Percentiles rank a stretch among this genome's conserved stretches.
Conservation (phyloP, 2,888 invertebrate species). For the Drosophila pseudotalamancana region DNA sequence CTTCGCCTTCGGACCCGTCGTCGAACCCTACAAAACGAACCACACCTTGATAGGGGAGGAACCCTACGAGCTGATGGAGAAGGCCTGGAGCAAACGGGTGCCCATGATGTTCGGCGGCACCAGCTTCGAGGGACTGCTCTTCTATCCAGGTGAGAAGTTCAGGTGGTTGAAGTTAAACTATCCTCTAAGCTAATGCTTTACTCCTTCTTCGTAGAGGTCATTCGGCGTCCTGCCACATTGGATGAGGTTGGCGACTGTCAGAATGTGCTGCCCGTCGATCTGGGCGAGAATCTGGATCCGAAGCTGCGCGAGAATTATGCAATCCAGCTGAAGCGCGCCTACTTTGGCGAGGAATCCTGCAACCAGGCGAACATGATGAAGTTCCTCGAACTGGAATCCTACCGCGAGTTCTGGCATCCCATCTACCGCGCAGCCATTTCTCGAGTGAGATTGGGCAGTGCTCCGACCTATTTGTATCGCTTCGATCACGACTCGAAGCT, state of each 20-base stretch:
- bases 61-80: constrained; percentile 69
- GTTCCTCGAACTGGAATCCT: constrained; percentile 79
- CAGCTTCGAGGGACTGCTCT: constrained; percentile 82
- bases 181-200: not conserved
- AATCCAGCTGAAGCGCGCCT: constrained; percentile 68
- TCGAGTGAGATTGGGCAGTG: constrained; percentile 69
- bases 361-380: constrained; percentile 82
- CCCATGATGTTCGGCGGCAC: constrained; percentile 82
- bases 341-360: constrained; percentile 79
- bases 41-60: constrained; percentile 77
- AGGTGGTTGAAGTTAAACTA: no score
- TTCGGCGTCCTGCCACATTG: constrained; percentile 77
- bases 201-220: constrained; percentile 62
- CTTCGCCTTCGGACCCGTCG: constrained; percentile 82
- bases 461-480: constrained; percentile 82
- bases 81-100: constrained; percentile 81
- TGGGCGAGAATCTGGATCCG: constrained; percentile 62
- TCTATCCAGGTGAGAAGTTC: constrained; percentile 72
- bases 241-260: constrained; percentile 78
- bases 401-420: constrained; percentile 83
- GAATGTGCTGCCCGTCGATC: constrained; percentile 76
- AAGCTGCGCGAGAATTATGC: constrained; percentile 66
- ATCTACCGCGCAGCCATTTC: constrained; percentile 74
- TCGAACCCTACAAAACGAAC: constrained; percentile 81
- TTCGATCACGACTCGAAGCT: constrained; percentile 82